Evolutionary conservation across 2,888 invertebrate species (phyloP).

Genomic region (Mythimna pallens): DNA sequence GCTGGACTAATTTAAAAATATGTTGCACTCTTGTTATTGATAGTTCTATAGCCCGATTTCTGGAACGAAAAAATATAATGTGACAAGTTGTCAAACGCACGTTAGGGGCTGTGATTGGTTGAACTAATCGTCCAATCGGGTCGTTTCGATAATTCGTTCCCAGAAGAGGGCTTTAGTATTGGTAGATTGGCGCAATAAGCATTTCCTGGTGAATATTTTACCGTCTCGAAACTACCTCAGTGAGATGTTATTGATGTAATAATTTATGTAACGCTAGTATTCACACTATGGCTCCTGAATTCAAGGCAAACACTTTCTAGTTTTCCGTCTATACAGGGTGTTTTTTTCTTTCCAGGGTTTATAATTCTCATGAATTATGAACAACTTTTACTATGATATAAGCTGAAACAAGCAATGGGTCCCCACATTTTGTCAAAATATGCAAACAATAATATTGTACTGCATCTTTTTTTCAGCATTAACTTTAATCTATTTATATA

Average conservation of each 20-base stretch:
- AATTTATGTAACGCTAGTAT: conserved; percentile 35
- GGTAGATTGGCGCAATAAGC: conserved; percentile 26
- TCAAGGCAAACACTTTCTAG: neutral
- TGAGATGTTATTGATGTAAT: conserved; percentile 46
- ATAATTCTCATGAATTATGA: neutral
- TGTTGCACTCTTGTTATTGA: conserved; percentile 18
- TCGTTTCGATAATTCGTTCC: neutral
- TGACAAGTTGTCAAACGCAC: neutral
- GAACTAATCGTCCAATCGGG: neutral
- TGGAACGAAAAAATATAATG: neutral
- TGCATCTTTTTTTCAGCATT: neutral
- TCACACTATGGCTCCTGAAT: conserved; percentile 11
- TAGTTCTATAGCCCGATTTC: conserved; percentile 14
- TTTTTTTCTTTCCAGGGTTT: neutral
- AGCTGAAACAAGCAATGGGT: too few relatives aligned
- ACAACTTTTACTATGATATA: neutral
- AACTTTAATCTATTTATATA: too few relatives aligned
- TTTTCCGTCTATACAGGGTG: neutral
- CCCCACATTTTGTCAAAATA: neutral
- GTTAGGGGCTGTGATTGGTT: neutral
- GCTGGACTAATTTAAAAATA: neutral
- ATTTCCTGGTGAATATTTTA: conserved; percentile 19
- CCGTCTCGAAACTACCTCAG: conserved; percentile 49
- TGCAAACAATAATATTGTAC: neutral
- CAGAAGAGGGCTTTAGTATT: conserved; percentile 12